phyloP scores from a whole-genome alignment of 2,888 invertebrate genomes.

The Ypsolopha sequella region DNA sequence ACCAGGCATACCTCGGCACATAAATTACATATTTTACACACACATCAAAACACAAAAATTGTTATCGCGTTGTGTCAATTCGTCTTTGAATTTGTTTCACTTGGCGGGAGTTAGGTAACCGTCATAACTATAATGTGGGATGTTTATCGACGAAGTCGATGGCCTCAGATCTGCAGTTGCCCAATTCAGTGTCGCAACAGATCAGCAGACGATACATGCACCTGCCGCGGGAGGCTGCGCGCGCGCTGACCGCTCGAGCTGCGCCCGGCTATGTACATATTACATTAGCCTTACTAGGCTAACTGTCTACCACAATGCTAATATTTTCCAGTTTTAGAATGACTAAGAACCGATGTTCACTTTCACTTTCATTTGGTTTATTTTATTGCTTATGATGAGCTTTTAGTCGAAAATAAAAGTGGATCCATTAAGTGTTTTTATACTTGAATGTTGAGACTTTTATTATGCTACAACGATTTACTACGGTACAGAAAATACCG shows the following conservation, averaged over 20 bases:
- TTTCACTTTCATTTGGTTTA: conserved; percentile 20
- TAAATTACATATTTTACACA: neutral
- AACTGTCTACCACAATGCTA: neutral
- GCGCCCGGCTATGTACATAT: too few species aligned
- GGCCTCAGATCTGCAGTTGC: conserved; percentile 49
- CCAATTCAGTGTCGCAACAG: conserved; percentile 62
- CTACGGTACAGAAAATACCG: too few species aligned
- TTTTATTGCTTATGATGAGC: neutral
- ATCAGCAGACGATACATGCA: conserved; percentile 24
- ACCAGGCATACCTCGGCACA: neutral
- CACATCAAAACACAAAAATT: neutral
- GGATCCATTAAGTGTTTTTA: conserved; percentile 23
- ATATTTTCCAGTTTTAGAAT: neutral
- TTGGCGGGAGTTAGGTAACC: conserved; percentile 46
- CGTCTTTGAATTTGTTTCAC: conserved; percentile 53
- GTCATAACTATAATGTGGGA: conserved; percentile 47
- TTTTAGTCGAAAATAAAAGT: conserved; percentile 26
- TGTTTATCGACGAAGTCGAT: conserved; percentile 53
- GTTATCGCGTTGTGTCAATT: conserved; percentile 20
- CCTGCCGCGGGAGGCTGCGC: neutral
- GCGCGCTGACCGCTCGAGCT: too few species aligned
- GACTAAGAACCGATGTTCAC: conserved; percentile 11
- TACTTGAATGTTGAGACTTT: too few species aligned
- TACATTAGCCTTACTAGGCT: neutral
- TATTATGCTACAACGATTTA: too few species aligned